Base-by-base conservation (phyloP, 2,888 invertebrate species). In the Drosophila multiciliata region DNA sequence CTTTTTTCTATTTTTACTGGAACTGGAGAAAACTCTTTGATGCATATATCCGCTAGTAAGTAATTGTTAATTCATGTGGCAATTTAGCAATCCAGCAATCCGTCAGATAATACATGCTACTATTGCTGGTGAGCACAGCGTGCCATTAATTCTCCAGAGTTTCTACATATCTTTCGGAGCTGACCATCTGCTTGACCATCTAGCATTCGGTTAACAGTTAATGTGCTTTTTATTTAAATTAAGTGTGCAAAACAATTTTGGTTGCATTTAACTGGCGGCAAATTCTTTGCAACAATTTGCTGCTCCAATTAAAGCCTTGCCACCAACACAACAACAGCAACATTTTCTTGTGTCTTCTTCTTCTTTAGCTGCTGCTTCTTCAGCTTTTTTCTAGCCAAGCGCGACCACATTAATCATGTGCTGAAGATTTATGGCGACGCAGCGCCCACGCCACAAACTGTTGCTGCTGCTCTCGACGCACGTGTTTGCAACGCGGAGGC, bases 281-380 rank as follows among this genome's bases (percentile, higher is more conserved):
- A 75, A 78, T 85, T 85, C 85, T 85, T 83, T 88, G 85, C 88
- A 88, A 85, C 85, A 83, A 86, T 88, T 85, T 86, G 85, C 88
- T 88, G 85, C 85, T 85, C 85, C 85, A 85, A 86, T 85, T 85
- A 88, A 86, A 82, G 70, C 36, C 33, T 38, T 36, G 45, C 61
- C 50, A 58, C 11, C 65, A 50, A 15, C n/a, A 17, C 52, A 42
- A 50, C 50, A 50, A 32, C 32, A 32, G 15, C 33, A 53, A 15
- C 29, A 29, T 17, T 29, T 29, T 29, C 29, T 11, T 40, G 29
- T 40, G 40, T 54, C 36, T 54, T 54, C 23, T 54, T 36, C 17
- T 49, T 36, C 6, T 23, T 45, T 12, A 7, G 45, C 45, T 23
- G 23, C 2, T 15, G 23, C 45, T 23, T 23, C 45, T 45, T 17